Base-by-base conservation (phyloP, 1,140 invertebrate genomes). In the Heliconius himera region DNA sequence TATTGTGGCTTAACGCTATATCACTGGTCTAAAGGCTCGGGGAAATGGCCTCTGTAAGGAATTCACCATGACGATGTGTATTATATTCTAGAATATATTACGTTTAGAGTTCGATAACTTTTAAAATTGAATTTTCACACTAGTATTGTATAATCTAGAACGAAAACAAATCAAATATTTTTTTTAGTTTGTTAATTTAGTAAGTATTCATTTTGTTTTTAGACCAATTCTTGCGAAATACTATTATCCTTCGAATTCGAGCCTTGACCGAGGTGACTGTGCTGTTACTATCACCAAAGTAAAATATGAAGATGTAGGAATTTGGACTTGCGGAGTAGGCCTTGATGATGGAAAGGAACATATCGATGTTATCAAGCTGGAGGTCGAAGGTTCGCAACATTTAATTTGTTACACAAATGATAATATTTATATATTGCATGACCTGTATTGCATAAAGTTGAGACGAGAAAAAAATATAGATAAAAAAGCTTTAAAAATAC, bases 201-300 rank as follows among this genome's bases (percentile, higher is more conserved):
- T 26, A 26, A 26, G 33, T 33, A 33, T 33, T 33, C 33, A 6
- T 36, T 74, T 20, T 33, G 46, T 74, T 91, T 93, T 33, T 83
- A 94, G 92, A 36, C 78, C 91, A 22, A 89, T 94, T 41, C 82
- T 90, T 20, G 78, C 82, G 3, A 88, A 88, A 73, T 94, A 91
- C 73, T 93, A 86, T 51, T 94, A 85, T 77, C 93, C 93, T 3
- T 79, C 74, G 13, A 93, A 93, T 80, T 85, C 78, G n/a, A 94
- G 93, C 73, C 82, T 92, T 20, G 91, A 94, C 71, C 83, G 91
- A 13, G 93, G 93, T 2, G 91, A 93, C 73, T 94, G 93, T 76
- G 89, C 89, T 0, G 92, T 94, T 2, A 92, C 91, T 0, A 93
- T 94, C 18, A 74, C 73, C 4, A 87, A 88, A 76, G 87, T 91